Evolutionary conservation across 2,113 vertebrate genomes (phyloP).

Genomic region (Coregonus clupeaformis): DNA sequence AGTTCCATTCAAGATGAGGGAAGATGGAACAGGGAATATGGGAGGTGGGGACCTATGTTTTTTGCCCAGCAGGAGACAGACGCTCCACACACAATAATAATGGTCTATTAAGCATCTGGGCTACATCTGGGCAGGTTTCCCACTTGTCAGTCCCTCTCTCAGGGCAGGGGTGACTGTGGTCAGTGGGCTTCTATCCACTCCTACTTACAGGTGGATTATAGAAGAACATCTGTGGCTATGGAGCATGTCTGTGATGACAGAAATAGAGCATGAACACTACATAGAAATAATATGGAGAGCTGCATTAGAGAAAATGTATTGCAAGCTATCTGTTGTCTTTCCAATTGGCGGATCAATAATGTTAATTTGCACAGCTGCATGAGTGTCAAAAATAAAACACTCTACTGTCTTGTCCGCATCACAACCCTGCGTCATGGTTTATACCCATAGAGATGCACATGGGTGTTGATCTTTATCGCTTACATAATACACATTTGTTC

Average conservation of each 20-base stretch:
- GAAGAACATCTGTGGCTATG: neutral
- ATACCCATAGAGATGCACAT: neutral
- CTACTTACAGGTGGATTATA: neutral
- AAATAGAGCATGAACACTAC: neutral
- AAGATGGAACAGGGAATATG: conserved; percentile 12
- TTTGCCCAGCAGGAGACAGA: conserved; percentile 56
- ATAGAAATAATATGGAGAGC: neutral
- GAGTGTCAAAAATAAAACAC: neutral
- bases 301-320: too few relatives aligned
- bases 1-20: conserved; percentile 70
- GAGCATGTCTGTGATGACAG: neutral
- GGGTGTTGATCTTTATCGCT: neutral
- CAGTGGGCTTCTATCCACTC: neutral
- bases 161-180: neutral
- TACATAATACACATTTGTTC: too few relatives aligned
- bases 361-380: neutral
- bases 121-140: conserved; percentile 15
- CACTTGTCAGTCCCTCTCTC: neutral
- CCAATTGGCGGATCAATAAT: too few relatives aligned
- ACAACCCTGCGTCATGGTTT: neutral
- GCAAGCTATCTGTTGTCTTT: too few relatives aligned
- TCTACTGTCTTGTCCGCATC: too few relatives aligned
- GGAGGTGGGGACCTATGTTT: conserved; percentile 54
- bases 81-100: conserved; percentile 46
- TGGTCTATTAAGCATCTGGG: conserved; percentile 69